Evolutionary conservation across 1,140 invertebrate species (phyloP).

Genomic region (Pseudomyrmex pallidus): DNA sequence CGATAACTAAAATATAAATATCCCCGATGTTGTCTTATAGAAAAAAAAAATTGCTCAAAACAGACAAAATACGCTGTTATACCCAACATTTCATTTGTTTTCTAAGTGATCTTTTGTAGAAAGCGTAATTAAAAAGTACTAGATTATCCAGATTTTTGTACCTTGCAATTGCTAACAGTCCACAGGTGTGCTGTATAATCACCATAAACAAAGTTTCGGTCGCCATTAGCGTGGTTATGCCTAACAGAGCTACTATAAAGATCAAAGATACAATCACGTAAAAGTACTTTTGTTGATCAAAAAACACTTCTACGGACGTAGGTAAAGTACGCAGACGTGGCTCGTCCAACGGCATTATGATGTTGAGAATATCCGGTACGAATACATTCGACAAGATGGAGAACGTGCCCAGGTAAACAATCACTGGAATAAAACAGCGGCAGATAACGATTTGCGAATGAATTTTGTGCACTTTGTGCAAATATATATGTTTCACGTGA

Average conservation of each 20-base stretch:
- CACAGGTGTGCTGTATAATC: background rate
- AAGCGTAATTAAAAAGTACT: no score
- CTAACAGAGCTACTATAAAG: background rate
- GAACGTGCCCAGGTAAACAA: background rate
- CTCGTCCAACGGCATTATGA: background rate
- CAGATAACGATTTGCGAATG: no score
- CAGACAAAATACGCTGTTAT: no score
- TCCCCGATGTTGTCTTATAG: no score
- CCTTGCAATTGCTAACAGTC: slow-evolving; percentile 4
- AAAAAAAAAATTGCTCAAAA: no score
- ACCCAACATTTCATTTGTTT: no score
- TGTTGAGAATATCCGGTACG: background rate
- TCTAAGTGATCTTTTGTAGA: no score
- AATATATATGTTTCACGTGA: no score
- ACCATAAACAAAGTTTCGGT: slow-evolving; percentile 8
- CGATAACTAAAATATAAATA: no score
- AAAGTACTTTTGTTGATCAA: slow-evolving; percentile 25
- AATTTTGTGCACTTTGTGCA: no score
- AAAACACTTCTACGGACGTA: background rate
- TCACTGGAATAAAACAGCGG: background rate
- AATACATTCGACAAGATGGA: background rate
- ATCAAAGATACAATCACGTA: background rate
- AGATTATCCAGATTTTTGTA: background rate
- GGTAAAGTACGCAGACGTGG: background rate
- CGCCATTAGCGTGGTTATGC: background rate